Percentiles rank a stretch among this genome's conserved stretches.
Conservation (phyloP, 2,113 vertebrate genomes). For the Trematocara macrostoma region DNA sequence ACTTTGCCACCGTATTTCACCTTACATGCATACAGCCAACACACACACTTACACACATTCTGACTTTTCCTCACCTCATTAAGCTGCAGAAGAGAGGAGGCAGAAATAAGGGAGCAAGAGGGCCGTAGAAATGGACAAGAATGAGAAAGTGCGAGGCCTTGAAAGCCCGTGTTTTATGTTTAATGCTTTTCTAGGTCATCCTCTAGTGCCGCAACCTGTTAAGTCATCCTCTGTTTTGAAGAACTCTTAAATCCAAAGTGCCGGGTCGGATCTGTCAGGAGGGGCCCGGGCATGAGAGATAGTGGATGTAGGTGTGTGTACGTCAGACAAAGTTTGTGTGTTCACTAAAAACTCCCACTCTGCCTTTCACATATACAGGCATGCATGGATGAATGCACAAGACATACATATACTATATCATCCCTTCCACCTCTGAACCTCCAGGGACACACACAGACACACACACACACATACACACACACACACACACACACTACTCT, state of each 20-base stretch:
- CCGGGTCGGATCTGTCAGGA: background rate
- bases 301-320: background rate
- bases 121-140: background rate
- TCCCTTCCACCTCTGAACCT: background rate
- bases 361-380: constrained; percentile 13
- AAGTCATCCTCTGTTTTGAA: constrained; percentile 14
- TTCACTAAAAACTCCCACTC: background rate
- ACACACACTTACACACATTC: constrained; percentile 26
- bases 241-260: constrained; percentile 27
- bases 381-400: constrained; percentile 12
- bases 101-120: background rate
- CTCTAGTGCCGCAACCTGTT: background rate
- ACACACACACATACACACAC: background rate
- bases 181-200: constrained; percentile 20
- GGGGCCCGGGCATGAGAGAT: background rate
- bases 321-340: background rate
- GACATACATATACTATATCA: background rate
- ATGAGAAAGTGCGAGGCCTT: background rate
- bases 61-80: constrained; percentile 59
- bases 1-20: constrained; percentile 44
- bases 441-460: background rate
- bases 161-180: constrained; percentile 7
- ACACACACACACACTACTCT: background rate
- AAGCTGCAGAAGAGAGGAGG: constrained; percentile 10
- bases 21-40: background rate